phyloP scores from a whole-genome alignment of 2,888 invertebrate species.

The Spisula subtruncata region DNA sequence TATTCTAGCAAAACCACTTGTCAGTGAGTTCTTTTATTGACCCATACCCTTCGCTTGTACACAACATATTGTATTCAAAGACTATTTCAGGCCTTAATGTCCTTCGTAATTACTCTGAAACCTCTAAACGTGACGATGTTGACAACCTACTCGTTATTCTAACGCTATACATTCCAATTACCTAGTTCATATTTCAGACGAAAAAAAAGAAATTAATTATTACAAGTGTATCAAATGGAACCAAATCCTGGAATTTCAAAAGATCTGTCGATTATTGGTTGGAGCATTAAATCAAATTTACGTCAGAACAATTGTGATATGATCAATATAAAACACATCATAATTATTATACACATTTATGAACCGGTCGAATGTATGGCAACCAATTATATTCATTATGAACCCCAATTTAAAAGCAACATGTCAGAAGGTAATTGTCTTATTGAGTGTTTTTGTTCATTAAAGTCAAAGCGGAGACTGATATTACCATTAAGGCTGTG shows the following conservation, averaged over 20 bases:
- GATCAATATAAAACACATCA: neutral
- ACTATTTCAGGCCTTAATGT: neutral
- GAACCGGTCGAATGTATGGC: neutral
- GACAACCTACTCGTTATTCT: neutral
- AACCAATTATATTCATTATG: neutral
- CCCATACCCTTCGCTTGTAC: no score
- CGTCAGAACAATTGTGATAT: neutral
- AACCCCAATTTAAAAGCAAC: neutral
- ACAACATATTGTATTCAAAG: no score
- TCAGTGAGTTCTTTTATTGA: no score
- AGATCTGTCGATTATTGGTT: neutral
- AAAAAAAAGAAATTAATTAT: conserved; percentile 12
- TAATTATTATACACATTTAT: neutral
- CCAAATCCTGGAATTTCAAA: neutral
- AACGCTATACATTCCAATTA: neutral
- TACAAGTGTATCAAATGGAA: neutral
- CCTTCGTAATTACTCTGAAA: neutral
- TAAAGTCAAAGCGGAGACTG: neutral
- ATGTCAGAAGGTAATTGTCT: neutral
- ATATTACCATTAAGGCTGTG: no score
- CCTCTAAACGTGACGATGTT: neutral
- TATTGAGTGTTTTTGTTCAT: neutral
- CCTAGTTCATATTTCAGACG: neutral
- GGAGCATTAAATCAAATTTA: neutral
- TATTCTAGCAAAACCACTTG: no score